A percentile compares a stretch with the other conserved stretches of the same genome.
phyloP scores from a whole-genome alignment of 2,888 invertebrate species.

The Polydrusus tereticollis region DNA sequence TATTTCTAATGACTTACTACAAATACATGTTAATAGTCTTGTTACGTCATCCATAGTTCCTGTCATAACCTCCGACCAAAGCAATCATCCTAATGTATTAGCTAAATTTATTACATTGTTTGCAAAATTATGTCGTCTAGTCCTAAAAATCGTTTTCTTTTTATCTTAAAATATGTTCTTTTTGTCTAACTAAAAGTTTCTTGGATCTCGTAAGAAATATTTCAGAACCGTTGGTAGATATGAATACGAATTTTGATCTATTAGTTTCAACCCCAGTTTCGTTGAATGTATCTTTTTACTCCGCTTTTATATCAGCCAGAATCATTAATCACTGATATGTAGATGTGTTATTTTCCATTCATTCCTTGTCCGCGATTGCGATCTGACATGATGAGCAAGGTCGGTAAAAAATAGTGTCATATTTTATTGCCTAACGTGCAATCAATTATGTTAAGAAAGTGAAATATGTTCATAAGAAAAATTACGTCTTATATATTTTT shows the following conservation, averaged over 20 bases:
- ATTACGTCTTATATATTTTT: conserved; percentile 8
- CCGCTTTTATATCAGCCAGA: conserved; percentile 49
- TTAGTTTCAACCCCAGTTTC: conserved; percentile 53
- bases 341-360: conserved; percentile 52
- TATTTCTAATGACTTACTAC: too few relatives aligned
- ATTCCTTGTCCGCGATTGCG: conserved; percentile 47
- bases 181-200: conserved; percentile 27
- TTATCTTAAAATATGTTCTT: conserved; percentile 30
- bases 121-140: conserved; percentile 3
- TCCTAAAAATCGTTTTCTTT: neutral
- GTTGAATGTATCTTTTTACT: conserved; percentile 51
- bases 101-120: neutral
- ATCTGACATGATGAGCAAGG: conserved; percentile 49
- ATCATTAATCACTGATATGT: conserved; percentile 56
- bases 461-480: conserved; percentile 17
- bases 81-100: neutral
- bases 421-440: conserved; percentile 48
- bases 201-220: conserved; percentile 39
- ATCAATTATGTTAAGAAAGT: conserved; percentile 43
- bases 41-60: neutral
- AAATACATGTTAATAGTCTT: too few relatives aligned
- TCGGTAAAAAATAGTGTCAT: conserved; percentile 49
- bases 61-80: neutral
- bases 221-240: conserved; percentile 40
- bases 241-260: conserved; percentile 55